phyloP scores from a whole-genome alignment of 2,797 vertebrate genomes.

The Smutsia temminckii region DNA sequence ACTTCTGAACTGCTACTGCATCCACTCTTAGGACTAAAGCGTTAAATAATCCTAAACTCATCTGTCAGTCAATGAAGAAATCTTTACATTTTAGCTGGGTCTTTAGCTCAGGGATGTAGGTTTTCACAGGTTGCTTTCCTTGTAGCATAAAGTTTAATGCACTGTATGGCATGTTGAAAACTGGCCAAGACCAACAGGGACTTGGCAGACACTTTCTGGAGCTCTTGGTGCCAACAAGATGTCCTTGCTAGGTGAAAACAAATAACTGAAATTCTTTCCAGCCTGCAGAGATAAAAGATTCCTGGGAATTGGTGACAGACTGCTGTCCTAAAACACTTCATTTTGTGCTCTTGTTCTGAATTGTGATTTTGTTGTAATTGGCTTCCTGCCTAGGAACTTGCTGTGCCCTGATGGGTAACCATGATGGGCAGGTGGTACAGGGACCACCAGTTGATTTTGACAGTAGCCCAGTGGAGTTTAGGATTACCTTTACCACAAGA shows the following conservation, averaged over 20 bases:
- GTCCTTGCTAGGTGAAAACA: conserved; percentile 81
- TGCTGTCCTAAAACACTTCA: conserved; percentile 82
- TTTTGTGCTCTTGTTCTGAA: conserved; percentile 78
- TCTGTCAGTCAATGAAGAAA: conserved; percentile 58
- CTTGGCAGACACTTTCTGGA: conserved; percentile 74
- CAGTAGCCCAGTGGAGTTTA: conserved; percentile 65
- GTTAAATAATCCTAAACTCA: conserved; percentile 43
- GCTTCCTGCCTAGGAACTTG: conserved; percentile 73
- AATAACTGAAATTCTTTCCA: conserved; percentile 80
- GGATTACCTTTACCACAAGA: conserved; percentile 69
- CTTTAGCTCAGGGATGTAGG: not conserved
- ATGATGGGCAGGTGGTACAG: conserved; percentile 76
- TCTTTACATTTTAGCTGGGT: conserved; percentile 53
- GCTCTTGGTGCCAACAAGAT: conserved; percentile 75
- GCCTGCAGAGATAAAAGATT: conserved; percentile 83
- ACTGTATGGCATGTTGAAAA: conserved; percentile 71
- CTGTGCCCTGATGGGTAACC: conserved; percentile 79
- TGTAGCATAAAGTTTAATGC: conserved; percentile 47
- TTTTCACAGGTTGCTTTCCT: conserved; percentile 22
- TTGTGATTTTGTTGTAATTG: conserved; percentile 81
- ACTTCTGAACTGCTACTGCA: conserved; percentile 24
- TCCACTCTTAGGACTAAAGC: conserved; percentile 46
- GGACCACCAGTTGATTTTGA: conserved; percentile 75
- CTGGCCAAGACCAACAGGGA: conserved; percentile 70
- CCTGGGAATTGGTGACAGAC: conserved; percentile 79